Percentiles rank a stretch among this genome's conserved stretches.
phyloP scores from a whole-genome alignment of 2,888 invertebrate genomes.

The Diogma glabrata region DNA sequence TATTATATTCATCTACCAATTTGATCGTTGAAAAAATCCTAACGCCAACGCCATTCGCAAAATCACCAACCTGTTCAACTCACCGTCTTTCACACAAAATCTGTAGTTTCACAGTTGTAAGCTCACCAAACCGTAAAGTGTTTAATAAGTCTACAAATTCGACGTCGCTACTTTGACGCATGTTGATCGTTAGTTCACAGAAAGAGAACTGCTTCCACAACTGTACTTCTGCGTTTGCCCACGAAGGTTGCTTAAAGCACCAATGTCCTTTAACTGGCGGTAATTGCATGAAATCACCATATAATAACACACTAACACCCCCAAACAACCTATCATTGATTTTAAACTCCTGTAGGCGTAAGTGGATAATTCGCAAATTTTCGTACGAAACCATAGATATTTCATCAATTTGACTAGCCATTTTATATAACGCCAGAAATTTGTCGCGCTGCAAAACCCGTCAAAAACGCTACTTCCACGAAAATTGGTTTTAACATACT shows the following conservation, averaged over 20 bases:
- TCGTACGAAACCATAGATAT: slow-evolving; percentile 1
- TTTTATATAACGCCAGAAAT: slow-evolving; percentile 12
- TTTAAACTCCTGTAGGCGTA: not conserved
- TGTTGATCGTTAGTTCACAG: slow-evolving; percentile 10
- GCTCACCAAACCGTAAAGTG: too few relatives aligned
- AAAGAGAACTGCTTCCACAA: not conserved
- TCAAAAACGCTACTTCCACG: slow-evolving; percentile 12
- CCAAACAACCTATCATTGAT: not conserved
- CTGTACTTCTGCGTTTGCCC: not conserved
- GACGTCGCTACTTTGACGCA: slow-evolving; percentile 23
- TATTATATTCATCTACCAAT: too few relatives aligned
- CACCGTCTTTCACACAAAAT: too few relatives aligned
- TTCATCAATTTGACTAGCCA: not conserved
- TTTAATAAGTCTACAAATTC: too few relatives aligned
- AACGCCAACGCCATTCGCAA: too few relatives aligned
- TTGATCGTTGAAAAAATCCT: too few relatives aligned
- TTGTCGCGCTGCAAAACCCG: slow-evolving; percentile 25
- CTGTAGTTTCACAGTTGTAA: too few relatives aligned
- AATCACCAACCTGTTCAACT: too few relatives aligned
- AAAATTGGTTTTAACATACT: not conserved
- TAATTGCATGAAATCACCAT: not conserved
- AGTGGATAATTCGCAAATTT: too few relatives aligned
- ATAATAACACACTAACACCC: not conserved
- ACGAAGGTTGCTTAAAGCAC: not conserved
- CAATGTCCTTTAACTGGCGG: not conserved